A percentile compares a stretch with the other conserved stretches of the same genome.
Conservation (phyloP, 1,140 invertebrate species). For the Zeugodacus cucurbitae region DNA sequence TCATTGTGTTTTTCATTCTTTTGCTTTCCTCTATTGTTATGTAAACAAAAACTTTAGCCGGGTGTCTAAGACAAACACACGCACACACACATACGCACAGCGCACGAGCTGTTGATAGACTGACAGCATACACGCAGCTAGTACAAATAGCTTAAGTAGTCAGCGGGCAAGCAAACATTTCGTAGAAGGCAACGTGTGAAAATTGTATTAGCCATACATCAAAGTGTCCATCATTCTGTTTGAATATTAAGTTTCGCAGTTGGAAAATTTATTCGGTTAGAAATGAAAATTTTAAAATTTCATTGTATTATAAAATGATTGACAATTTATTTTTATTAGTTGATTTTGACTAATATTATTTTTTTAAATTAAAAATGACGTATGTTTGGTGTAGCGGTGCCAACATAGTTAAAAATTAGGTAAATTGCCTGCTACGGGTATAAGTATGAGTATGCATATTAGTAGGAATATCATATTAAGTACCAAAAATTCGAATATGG, state of each 20-base stretch:
- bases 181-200: neutral
- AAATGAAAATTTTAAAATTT: neutral
- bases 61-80: neutral
- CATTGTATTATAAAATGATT: too few species aligned
- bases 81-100: neutral
- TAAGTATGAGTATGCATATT: too few species aligned
- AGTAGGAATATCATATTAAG: too few species aligned
- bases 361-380: neutral
- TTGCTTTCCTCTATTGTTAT: constrained; percentile 16
- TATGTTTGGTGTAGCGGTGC: too few species aligned
- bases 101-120: neutral
- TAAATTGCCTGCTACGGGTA: too few species aligned
- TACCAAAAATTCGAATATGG: too few species aligned
- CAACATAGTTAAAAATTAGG: too few species aligned
- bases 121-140: neutral
- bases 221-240: neutral
- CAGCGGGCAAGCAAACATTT: neutral
- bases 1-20: neutral
- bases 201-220: constrained; percentile 1
- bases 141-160: constrained; percentile 17
- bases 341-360: neutral
- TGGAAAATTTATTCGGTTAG: neutral
- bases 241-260: neutral
- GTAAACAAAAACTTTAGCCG: constrained; percentile 33
- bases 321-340: neutral